Evolutionary conservation across 2,888 invertebrate species (phyloP).

Genomic region (Coecobrya sp.): DNA sequence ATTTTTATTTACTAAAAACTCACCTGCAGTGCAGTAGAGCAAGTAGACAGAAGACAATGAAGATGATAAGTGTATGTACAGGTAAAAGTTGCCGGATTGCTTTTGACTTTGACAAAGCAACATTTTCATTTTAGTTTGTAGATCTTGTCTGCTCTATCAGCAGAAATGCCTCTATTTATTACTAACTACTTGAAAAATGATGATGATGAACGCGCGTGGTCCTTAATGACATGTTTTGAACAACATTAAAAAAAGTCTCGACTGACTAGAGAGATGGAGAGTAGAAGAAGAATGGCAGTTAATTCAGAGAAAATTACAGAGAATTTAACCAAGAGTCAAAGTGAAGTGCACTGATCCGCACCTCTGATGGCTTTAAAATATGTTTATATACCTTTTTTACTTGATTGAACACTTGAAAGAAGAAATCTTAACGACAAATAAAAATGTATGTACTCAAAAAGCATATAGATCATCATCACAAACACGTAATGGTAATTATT

Average conservation of each 20-base stretch:
- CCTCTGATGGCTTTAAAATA: no score
- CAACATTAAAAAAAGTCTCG: slow-evolving; percentile 8
- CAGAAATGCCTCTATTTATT: neutral
- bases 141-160: neutral
- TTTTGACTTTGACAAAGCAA: slow-evolving; percentile 11
- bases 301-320: neutral
- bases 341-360: neutral
- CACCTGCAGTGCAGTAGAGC: slow-evolving; percentile 31
- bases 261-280: neutral
- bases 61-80: neutral
- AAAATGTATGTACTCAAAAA: neutral
- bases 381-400: no score
- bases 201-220: neutral
- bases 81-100: slow-evolving; percentile 51
- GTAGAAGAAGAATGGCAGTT: no score
- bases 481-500: neutral
- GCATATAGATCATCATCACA: neutral
- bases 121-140: neutral
- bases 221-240: slow-evolving; percentile 43
- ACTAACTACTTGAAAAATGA: no score
- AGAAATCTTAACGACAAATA: slow-evolving; percentile 6
- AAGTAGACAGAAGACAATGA: neutral
- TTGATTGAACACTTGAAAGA: neutral
- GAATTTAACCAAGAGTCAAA: neutral
- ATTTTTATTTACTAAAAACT: neutral